Percentiles rank a stretch among this genome's conserved stretches.
phyloP scores from a whole-genome alignment of 1,140 invertebrate species.

The Trichonephila clavata region DNA sequence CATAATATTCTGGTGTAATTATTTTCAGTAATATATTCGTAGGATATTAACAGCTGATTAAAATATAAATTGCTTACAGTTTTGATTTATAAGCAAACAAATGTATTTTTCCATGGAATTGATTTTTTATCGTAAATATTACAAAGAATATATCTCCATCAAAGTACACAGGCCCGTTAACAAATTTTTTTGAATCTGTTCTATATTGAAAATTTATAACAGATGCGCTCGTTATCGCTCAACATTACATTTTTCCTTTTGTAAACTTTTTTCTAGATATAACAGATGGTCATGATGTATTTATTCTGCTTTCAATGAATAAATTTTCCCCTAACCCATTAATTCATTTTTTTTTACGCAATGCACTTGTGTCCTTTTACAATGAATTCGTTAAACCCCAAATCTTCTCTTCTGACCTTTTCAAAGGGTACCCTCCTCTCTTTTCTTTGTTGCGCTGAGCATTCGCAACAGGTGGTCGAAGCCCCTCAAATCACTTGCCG shows the following conservation, averaged over 20 bases:
- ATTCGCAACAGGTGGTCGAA: background rate
- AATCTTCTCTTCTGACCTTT: background rate
- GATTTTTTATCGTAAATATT: too few species aligned
- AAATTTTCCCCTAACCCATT: background rate
- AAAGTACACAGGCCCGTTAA: too few species aligned
- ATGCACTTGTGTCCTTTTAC: background rate
- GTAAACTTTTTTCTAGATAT: background rate
- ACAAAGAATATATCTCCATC: too few species aligned
- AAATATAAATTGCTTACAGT: too few species aligned
- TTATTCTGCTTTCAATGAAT: background rate
- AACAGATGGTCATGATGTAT: background rate
- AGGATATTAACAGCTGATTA: too few species aligned
- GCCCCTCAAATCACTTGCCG: background rate
- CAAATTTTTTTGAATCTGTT: too few species aligned
- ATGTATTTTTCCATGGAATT: too few species aligned
- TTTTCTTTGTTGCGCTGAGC: background rate
- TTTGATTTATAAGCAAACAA: too few species aligned
- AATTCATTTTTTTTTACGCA: background rate
- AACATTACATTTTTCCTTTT: background rate
- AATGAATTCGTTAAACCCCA: background rate
- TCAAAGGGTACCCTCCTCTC: background rate
- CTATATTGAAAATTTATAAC: too few species aligned
- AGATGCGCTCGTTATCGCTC: background rate
- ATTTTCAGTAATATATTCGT: too few species aligned
- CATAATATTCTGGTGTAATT: too few species aligned